Percentiles rank a stretch among this genome's conserved stretches.
Conservation (phyloP, 92 coral and sea anemone genomes). For the Phenganax subtilis region DNA sequence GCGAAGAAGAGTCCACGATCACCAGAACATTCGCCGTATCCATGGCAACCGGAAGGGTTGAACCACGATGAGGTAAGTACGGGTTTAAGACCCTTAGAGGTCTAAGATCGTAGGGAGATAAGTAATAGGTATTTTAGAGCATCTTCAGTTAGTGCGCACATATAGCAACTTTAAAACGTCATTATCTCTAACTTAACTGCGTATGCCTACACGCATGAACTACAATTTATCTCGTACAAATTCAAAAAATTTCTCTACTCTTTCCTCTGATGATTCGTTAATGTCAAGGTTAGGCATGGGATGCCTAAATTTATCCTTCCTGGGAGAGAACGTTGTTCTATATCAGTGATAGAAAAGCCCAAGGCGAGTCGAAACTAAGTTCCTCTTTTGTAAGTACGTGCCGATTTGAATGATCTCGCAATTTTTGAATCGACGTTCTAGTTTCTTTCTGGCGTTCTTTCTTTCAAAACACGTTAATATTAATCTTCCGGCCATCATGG, state of each 20-base stretch:
- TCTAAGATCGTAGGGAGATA: neutral
- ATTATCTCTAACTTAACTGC: too few relatives aligned
- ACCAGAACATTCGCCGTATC: conserved; percentile 26
- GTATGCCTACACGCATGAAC: too few relatives aligned
- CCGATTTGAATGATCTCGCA: neutral
- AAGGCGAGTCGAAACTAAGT: too few relatives aligned
- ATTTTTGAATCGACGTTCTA: neutral
- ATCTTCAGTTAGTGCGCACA: neutral
- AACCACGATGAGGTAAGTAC: conserved; percentile 29
- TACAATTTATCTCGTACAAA: too few relatives aligned
- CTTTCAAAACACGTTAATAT: neutral
- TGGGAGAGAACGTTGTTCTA: too few relatives aligned
- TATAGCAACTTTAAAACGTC: neutral
- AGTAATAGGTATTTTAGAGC: neutral
- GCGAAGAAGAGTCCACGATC: conserved; percentile 22
- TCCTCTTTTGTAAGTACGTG: neutral
- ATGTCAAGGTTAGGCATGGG: too few relatives aligned
- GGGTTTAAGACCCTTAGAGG: too few relatives aligned
- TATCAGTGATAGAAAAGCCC: too few relatives aligned
- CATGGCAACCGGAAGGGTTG: conserved; percentile 44
- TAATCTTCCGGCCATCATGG: neutral
- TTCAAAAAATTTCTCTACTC: too few relatives aligned
- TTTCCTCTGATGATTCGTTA: too few relatives aligned
- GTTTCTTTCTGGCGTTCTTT: neutral
- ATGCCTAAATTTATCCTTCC: too few relatives aligned